These are phyloP conservation scores for Lanius ludovicianus DNA, from an alignment of 2,113 vertebrate species.

Conservation along the genomic window DNA sequence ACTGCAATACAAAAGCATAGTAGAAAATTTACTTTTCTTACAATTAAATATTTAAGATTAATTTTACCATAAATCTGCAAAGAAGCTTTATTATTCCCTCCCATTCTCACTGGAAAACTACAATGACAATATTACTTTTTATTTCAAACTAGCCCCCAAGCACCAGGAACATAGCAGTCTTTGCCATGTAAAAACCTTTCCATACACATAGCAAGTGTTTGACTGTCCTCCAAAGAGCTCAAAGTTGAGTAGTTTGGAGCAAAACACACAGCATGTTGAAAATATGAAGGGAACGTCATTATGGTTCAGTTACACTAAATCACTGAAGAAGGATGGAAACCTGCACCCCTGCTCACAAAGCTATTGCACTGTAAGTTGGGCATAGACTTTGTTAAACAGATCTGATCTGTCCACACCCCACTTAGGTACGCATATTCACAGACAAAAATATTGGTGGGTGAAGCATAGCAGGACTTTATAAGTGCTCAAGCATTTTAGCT, in stretches of 20 bases:
- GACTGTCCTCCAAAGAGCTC: neutral
- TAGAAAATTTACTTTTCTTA: neutral
- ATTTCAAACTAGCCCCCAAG: neutral
- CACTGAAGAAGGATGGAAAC: neutral
- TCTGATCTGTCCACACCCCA: neutral
- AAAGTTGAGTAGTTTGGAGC: neutral
- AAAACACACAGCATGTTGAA: neutral
- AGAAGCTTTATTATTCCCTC: neutral
- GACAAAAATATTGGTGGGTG: neutral
- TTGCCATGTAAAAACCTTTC: neutral
- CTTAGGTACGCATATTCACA: neutral
- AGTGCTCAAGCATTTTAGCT: neutral
- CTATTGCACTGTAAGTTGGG: neutral
- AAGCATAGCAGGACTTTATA: neutral
- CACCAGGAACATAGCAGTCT: neutral
- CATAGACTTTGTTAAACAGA: neutral
- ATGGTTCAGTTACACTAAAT: neutral
- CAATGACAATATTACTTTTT: neutral
- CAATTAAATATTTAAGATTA: neutral
- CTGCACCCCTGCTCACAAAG: neutral
- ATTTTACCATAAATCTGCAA: neutral
- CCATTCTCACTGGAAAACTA: neutral
- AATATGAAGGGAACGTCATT: neutral
- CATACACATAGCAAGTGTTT: neutral
- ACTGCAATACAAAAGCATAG: neutral